These are phyloP conservation scores for Drosophila burlai DNA, from an alignment of 1,140 invertebrate genomes.

Conservation along the genomic window DNA sequence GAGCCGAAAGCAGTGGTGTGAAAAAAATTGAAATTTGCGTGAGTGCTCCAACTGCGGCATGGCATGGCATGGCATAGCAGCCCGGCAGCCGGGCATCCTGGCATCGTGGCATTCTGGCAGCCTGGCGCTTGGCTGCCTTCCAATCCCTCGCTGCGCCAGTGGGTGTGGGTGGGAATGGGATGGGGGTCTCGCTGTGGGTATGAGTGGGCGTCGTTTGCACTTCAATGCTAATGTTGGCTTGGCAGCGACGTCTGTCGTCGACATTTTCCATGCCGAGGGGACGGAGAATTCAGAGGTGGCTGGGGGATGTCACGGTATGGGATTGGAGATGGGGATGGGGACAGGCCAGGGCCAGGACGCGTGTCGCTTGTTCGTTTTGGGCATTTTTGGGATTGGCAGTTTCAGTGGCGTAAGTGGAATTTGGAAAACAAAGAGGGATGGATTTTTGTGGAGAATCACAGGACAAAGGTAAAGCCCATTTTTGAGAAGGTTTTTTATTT, in stretches of 20 bases:
- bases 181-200: conserved; percentile 50
- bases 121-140: conserved; percentile 56
- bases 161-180: conserved; percentile 35
- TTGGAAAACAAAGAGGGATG: neutral
- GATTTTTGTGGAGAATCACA: neutral
- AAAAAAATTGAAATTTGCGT: conserved; percentile 85
- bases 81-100: conserved; percentile 30
- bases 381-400: conserved; percentile 66
- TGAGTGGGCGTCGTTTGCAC: conserved; percentile 81
- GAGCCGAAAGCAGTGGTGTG: conserved; percentile 73
- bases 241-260: conserved; percentile 81
- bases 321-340: neutral
- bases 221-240: conserved; percentile 85
- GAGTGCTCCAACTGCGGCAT: conserved; percentile 79
- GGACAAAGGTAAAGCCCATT: no score
- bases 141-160: conserved; percentile 36
- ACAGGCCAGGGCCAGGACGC: conserved; percentile 61
- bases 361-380: conserved; percentile 82
- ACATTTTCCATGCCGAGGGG: conserved; percentile 65
- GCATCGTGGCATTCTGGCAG: conserved; percentile 23
- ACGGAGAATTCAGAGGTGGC: conserved; percentile 12
- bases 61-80: conserved; percentile 39
- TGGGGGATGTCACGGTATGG: neutral
- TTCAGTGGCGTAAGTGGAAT: conserved; percentile 17
- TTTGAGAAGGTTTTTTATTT: neutral